phyloP scores from a whole-genome alignment of 2,113 vertebrate species.

The Columbina picui region DNA sequence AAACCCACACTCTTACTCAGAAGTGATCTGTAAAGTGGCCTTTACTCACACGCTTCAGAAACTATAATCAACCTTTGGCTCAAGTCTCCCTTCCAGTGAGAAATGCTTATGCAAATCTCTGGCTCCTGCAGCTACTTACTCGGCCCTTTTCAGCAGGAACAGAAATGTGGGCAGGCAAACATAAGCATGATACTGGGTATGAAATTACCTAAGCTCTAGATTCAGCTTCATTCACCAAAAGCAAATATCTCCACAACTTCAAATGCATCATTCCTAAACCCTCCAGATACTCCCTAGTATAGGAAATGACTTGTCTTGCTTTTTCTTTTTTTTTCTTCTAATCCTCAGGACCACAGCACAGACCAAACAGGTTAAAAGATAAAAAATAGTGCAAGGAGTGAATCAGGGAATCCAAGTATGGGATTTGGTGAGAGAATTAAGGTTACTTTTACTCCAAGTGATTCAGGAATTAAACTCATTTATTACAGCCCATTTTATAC shows the following conservation, averaged over 20 bases:
- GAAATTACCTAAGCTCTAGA: neutral
- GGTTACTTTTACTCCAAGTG: neutral
- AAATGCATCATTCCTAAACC: neutral
- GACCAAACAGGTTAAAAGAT: neutral
- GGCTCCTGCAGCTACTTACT: neutral
- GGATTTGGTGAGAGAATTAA: neutral
- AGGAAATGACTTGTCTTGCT: neutral
- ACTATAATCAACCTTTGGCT: neutral
- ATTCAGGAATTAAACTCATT: neutral
- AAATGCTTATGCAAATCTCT: neutral
- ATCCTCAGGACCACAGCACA: neutral
- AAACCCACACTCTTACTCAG: neutral
- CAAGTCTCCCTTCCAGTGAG: neutral
- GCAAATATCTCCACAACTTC: neutral
- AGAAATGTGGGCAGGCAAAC: accelerated
- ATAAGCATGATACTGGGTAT: neutral
- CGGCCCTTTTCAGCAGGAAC: neutral
- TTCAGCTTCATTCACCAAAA: neutral
- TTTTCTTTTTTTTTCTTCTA: neutral
- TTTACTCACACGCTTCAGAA: neutral
- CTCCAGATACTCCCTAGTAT: neutral
- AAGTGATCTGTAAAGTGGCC: neutral
- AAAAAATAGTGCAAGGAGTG: neutral
- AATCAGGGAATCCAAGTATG: neutral
- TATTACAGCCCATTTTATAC: neutral